Evolutionary conservation across 2,797 vertebrate species (phyloP), one percentile per base, ranked within the genome.

Genomic region (Pagetopsis macropterus): DNA sequence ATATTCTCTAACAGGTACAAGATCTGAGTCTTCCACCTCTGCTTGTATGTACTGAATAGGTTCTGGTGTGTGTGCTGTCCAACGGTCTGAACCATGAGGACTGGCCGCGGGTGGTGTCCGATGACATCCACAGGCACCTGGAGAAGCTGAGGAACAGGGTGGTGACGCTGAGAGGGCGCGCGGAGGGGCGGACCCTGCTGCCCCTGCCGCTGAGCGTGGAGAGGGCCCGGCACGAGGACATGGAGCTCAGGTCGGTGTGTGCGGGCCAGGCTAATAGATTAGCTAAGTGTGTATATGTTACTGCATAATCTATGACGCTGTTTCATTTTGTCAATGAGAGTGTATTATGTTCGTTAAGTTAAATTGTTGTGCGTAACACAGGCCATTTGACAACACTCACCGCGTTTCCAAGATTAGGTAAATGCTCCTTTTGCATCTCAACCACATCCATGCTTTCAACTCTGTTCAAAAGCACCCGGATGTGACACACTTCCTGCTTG

Each of bases 31-130:
- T 37, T 37, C 33, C 33, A 37, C 33, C 33, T 37, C 33, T 37
- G 61, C 21, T 16, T 41, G 45, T 44, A 43, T 71, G 27, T 49
- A 4, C 27, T 82, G 52, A 72, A 19, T 5, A 95, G 92, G 90
- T 95, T 82, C 79, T 94, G 15, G 83, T 94, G 62, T 82, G 88
- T 10, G 83, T 95, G 70, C 72, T 96, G 62, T 94, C 94, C 62
- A 95, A 85, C 48, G 87, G 91, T 43, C 88, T 93, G 72, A 93
- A 92, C 88, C 94, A 93, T 0, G 61, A 83, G 40, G 90, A 86
- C 48, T 96, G 94, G 93, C 93, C 93, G 0, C 87, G 78, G 10
- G 79, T 89, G 41, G 86, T 94, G 54, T 78, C 89, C 12, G 91
- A 94, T 76, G 93, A 95, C 86, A 74, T 94, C 58, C 91, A 89